Percentiles rank a stretch among this genome's conserved stretches.
phyloP scores from a whole-genome alignment of 2,113 vertebrate genomes.

The Syngnathus floridae region DNA sequence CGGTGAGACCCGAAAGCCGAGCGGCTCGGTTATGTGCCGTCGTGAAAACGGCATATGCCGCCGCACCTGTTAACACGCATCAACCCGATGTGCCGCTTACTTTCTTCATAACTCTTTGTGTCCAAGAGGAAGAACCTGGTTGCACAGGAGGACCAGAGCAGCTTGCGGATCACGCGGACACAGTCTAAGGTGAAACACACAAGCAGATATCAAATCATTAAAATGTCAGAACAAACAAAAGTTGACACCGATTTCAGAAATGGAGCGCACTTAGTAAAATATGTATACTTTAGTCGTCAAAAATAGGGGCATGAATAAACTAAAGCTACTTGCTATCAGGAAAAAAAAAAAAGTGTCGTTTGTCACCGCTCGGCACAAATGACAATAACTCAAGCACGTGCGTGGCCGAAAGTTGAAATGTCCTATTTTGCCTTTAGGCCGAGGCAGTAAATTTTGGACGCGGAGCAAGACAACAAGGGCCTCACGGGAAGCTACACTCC shows the following conservation, averaged over 20 bases:
- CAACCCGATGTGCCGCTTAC: slow-evolving; percentile 44
- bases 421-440: not conserved
- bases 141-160: slow-evolving; percentile 74
- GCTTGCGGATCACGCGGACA: slow-evolving; percentile 68
- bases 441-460: not conserved
- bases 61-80: slow-evolving; percentile 38
- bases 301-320: not conserved
- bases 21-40: slow-evolving; percentile 30
- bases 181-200: slow-evolving; percentile 62
- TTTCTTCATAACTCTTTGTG: slow-evolving; percentile 18
- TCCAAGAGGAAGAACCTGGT: slow-evolving; percentile 76
- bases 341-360: not conserved
- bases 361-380: not conserved
- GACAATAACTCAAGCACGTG: not conserved
- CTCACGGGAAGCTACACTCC: not conserved
- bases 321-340: not conserved
- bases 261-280: too few species aligned
- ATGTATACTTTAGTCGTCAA: not conserved
- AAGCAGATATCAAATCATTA: not conserved
- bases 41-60: slow-evolving; percentile 47
- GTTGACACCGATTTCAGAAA: too few species aligned
- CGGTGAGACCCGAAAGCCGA: slow-evolving; percentile 57
- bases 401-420: not conserved
- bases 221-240: not conserved
- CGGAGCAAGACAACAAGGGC: not conserved